Percentiles rank a stretch among this genome's conserved stretches.
Evolutionary conservation across 2,888 invertebrate species (phyloP).

Genomic region (Pandemis heparana): DNA sequence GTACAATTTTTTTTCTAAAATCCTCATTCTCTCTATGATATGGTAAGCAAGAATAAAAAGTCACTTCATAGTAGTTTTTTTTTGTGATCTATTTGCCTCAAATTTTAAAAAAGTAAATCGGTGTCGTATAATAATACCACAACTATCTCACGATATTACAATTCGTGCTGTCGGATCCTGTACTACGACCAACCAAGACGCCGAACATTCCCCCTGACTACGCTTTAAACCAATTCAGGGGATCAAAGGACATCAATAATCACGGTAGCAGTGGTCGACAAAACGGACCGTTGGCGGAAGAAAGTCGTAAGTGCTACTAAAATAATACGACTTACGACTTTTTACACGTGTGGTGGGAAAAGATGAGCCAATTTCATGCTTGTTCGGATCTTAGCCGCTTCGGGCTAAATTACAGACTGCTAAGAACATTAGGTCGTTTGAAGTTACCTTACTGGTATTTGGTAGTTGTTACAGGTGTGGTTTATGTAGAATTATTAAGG

Average conservation of each 20-base stretch:
- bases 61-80: too few relatives aligned
- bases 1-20: too few relatives aligned
- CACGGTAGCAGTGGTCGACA: constrained; percentile 42
- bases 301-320: too few relatives aligned
- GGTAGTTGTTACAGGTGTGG: constrained; percentile 48
- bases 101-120: too few relatives aligned
- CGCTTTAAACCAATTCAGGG: constrained; percentile 20
- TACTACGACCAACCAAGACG: neutral
- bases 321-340: too few relatives aligned
- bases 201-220: constrained; percentile 20
- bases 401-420: constrained; percentile 49
- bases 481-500: constrained; percentile 42
- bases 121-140: too few relatives aligned
- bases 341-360: neutral
- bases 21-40: too few relatives aligned
- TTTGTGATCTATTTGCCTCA: too few relatives aligned
- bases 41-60: too few relatives aligned
- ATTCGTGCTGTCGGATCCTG: neutral
- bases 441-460: constrained; percentile 56
- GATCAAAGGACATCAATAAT: constrained; percentile 38
- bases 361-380: constrained; percentile 47
- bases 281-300: neutral
- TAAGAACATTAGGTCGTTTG: constrained; percentile 50
- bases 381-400: constrained; percentile 29
- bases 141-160: neutral